Percentiles rank a stretch among this genome's conserved stretches.
These are phyloP conservation scores for Eulimnadia texana DNA, from an alignment of 1,140 invertebrate species.

Conservation along the genomic window DNA sequence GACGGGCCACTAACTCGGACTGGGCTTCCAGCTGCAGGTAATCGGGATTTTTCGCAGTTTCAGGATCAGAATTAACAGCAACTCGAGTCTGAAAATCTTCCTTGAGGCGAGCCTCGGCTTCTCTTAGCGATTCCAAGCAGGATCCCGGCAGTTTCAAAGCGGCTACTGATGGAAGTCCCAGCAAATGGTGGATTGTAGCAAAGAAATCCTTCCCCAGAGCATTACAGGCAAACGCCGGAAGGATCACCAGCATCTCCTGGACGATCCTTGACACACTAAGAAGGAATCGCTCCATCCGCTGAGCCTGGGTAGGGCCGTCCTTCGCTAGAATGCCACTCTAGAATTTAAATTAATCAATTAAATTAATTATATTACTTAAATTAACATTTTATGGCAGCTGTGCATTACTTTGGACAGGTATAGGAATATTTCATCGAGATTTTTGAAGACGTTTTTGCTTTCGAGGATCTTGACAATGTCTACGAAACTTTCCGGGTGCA, in stretches of 20 bases:
- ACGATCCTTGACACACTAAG: background rate
- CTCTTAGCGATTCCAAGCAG: background rate
- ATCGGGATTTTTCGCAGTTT: background rate
- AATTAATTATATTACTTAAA: background rate
- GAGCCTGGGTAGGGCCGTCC: background rate
- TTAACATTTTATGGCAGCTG: too few relatives aligned
- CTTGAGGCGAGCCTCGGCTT: too few relatives aligned
- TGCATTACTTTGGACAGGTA: too few relatives aligned
- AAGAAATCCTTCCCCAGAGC: slow-evolving; percentile 4
- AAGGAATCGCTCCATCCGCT: background rate
- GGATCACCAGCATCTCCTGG: background rate
- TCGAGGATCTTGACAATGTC: background rate
- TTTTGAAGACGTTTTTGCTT: background rate
- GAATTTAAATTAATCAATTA: too few relatives aligned
- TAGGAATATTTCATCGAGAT: background rate
- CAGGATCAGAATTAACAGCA: background rate
- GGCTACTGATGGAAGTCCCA: background rate
- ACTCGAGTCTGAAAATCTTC: background rate
- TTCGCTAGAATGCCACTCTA: background rate
- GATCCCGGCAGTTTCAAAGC: background rate
- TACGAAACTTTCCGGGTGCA: background rate
- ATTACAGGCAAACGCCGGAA: slow-evolving; percentile 4
- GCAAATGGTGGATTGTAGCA: background rate
- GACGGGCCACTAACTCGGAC: background rate
- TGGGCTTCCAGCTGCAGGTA: background rate